These are phyloP conservation scores for Lepisosteus osseus DNA, from an alignment of 2,113 vertebrate species.

Conservation along the genomic window DNA sequence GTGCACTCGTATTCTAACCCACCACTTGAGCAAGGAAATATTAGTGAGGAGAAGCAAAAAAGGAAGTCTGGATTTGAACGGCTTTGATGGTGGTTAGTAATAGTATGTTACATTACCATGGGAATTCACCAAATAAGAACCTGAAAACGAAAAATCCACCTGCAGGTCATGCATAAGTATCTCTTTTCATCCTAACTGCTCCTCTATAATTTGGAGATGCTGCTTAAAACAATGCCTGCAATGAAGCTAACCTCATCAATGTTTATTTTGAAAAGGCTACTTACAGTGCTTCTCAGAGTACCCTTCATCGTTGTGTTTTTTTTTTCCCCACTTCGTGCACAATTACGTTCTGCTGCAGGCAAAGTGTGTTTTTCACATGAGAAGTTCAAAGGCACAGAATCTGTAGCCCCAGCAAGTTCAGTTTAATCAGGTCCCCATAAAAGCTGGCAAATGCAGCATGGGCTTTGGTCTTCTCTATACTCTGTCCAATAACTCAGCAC, in stretches of 20 bases:
- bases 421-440: constrained; percentile 14
- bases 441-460: constrained; percentile 4
- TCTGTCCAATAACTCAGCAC: constrained; percentile 39
- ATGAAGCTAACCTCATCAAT: constrained; percentile 29
- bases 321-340: background rate
- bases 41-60: too few relatives aligned
- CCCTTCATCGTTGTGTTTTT: background rate
- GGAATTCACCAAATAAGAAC: too few relatives aligned
- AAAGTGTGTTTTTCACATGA: background rate
- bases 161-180: too few relatives aligned
- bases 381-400: constrained; percentile 18
- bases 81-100: too few relatives aligned
- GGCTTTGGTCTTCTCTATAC: constrained; percentile 34
- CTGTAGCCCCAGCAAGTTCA: constrained; percentile 5
- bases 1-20: too few relatives aligned
- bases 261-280: constrained; percentile 28
- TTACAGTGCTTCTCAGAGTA: constrained; percentile 26
- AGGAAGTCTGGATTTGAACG: too few relatives aligned
- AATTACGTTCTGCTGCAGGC: background rate
- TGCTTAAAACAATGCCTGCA: too few relatives aligned
- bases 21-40: too few relatives aligned
- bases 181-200: too few relatives aligned
- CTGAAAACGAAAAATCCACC: too few relatives aligned
- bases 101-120: too few relatives aligned
- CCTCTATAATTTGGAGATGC: too few relatives aligned